Conservation (phyloP, 2,113 vertebrate genomes). For the Anarrhichthys ocellatus region DNA sequence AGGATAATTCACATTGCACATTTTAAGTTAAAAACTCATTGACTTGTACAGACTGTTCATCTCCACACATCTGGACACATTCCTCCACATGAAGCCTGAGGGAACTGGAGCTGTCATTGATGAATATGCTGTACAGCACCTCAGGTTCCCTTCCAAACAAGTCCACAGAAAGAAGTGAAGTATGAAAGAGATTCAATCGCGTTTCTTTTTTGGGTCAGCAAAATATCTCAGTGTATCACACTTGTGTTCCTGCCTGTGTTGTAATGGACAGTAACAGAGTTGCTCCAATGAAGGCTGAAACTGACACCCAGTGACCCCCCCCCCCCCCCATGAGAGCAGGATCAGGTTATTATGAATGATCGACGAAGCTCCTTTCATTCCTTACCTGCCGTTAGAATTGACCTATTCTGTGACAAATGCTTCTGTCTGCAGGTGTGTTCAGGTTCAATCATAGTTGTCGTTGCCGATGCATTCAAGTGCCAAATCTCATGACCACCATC, state of each 20-base stretch:
- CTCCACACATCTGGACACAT: neutral
- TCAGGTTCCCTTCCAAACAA: neutral
- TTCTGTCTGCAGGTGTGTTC: too few species aligned
- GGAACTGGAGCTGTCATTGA: constrained; percentile 3
- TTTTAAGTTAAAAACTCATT: neutral
- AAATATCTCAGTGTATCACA: neutral
- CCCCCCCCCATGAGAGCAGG: neutral
- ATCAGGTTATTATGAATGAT: neutral
- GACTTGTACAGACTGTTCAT: neutral
- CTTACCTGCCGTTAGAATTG: neutral
- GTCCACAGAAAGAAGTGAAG: neutral
- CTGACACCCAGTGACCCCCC: neutral
- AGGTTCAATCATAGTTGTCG: neutral
- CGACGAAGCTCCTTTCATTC: neutral
- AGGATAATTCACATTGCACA: neutral
- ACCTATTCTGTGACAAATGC: neutral
- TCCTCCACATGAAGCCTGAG: neutral
- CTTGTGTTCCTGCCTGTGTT: neutral
- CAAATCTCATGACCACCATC: neutral
- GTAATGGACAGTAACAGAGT: neutral
- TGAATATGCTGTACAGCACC: constrained; percentile 2
- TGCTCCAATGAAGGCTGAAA: neutral
- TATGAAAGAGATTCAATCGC: neutral
- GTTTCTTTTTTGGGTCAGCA: neutral
- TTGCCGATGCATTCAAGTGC: neutral